Base-by-base conservation (phyloP, 1,140 invertebrate species). In the Parapsyche elsis region DNA sequence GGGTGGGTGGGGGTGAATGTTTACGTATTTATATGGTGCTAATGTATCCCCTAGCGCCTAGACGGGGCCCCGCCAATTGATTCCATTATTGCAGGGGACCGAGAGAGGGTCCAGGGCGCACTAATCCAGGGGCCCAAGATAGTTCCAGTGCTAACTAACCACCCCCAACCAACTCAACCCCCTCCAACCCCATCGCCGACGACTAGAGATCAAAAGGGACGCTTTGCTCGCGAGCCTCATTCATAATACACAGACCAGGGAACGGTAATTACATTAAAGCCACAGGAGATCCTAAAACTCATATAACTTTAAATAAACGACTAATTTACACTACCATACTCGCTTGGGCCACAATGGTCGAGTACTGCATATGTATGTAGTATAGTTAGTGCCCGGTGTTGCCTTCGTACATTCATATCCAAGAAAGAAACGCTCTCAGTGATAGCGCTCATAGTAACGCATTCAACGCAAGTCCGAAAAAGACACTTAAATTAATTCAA, bases 1-100 rank as follows among this genome's bases (percentile, higher is more conserved):
- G 30, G 30, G 30, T 38, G 7, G 30, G 30, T 7, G 30, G 4
- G 49, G 49, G 49, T 24, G 59, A 16, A 61, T 61, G 64, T 67
- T 67, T 67, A 67, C 64, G 64, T 67, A 67, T 67, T 67, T 23
- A 67, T 67, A 67, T 26, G 64, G 64, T 67, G 64, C 64, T 67
- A 67, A 67, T 67, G 64, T 67, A 67, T 67, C 64, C 64, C 59
- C 64, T 9, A 12, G 64, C 24, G 10, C n/a, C 23, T 23, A 23
- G 24, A 23, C 64, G 64, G 10, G n/a, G 64, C 24, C 49, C 49
- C 64, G 64, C 64, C 59, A 67, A 67, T 67, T 67, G 64, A 67
- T 67, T 67, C 64, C 64, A 67, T 67, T 67, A 67, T 67, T 67
- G 64, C 64, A 26, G 21, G 9, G 57, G 57, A 61, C 57, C 16